phyloP scores from a whole-genome alignment of 92 coral and sea anemone genomes.

The Phenganax subtilis region DNA sequence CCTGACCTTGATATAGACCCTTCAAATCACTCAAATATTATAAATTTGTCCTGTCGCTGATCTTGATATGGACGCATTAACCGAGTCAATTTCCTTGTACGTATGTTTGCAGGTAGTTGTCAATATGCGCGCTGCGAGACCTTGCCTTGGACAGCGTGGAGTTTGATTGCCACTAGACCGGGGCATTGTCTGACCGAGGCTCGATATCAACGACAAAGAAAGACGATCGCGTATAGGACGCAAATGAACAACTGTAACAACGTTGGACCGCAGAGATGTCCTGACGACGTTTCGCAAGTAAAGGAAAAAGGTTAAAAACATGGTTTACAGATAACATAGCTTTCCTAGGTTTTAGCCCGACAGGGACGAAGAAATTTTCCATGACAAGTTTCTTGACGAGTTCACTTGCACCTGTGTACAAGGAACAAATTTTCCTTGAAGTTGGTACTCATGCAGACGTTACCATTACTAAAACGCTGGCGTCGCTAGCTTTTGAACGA shows the following conservation, averaged over 20 bases:
- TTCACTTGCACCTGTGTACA: no score
- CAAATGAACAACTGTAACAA: conserved; percentile 69
- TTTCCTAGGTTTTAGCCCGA: no score
- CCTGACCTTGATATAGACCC: no score
- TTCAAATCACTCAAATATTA: no score
- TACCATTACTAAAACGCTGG: no score
- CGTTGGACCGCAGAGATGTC: conserved; percentile 68
- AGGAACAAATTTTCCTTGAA: no score
- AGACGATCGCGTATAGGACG: conserved; percentile 53
- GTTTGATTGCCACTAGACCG: conserved; percentile 52
- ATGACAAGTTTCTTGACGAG: no score
- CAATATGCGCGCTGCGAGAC: conserved; percentile 65
- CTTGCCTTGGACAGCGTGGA: conserved; percentile 75
- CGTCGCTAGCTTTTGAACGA: no score
- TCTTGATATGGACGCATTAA: no score
- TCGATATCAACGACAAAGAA: conserved; percentile 57
- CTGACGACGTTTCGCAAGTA: conserved; percentile 56
- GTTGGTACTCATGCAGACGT: no score
- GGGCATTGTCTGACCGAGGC: conserved; percentile 78
- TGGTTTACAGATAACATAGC: conserved; percentile 36
- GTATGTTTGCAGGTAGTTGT: conserved; percentile 60
- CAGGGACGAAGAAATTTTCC: no score
- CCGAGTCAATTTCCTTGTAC: not conserved
- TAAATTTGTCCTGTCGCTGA: no score
- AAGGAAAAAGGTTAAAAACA: conserved; percentile 81